These are phyloP conservation scores for Psephotus haematonotus DNA, from an alignment of 2,113 vertebrate species.

Conservation along the genomic window DNA sequence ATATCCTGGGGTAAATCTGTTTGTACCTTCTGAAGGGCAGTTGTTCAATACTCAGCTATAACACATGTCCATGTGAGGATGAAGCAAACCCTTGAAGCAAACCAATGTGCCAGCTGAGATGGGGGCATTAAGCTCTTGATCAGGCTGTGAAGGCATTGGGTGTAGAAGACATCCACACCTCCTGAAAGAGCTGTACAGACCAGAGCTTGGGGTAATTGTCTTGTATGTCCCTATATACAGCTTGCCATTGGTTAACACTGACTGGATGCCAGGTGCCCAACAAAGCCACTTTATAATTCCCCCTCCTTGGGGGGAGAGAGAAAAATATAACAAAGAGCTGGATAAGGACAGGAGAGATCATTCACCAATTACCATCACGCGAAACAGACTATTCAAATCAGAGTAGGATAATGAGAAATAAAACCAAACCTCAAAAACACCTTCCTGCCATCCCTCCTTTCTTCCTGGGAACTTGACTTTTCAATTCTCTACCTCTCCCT, in stretches of 20 bases:
- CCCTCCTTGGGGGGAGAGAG: background rate
- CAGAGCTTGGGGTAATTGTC: background rate
- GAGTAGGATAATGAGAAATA: background rate
- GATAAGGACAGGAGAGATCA: background rate
- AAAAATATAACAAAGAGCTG: background rate
- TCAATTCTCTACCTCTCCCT: background rate
- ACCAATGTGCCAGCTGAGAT: background rate
- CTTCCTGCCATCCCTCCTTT: background rate
- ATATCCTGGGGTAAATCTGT: background rate
- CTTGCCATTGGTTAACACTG: background rate
- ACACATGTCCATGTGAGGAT: rapidly evolving
- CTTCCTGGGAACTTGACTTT: background rate
- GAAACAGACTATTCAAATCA: background rate
- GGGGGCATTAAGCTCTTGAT: background rate
- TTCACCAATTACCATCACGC: background rate
- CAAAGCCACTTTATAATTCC: background rate
- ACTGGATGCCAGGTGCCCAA: background rate
- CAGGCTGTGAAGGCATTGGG: background rate
- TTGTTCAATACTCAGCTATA: background rate
- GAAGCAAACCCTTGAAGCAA: background rate
- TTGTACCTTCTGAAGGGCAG: background rate
- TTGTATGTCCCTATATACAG: no score
- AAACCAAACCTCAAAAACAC: background rate
- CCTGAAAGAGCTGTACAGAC: background rate
- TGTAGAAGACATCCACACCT: background rate